Evolutionary conservation across 2,113 vertebrate genomes (phyloP), one percentile per base, ranked within the genome.

Genomic region (Poeciliopsis prolifica): DNA sequence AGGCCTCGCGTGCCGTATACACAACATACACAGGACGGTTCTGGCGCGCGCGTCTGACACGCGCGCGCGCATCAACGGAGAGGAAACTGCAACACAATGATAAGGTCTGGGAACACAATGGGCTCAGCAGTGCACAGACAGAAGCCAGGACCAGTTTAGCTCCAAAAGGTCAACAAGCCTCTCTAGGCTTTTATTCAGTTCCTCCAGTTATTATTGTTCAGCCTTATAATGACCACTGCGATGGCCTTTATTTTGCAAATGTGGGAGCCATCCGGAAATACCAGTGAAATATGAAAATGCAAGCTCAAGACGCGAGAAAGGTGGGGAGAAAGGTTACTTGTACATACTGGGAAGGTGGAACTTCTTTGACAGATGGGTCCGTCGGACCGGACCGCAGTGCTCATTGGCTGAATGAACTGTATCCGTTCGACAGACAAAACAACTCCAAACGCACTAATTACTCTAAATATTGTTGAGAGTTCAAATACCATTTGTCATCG

Each of bases 81-180:
- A 94, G 94, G 94, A 95, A 95, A 84, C 94, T 95, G 94, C 91
- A 93, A 84, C 87, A 93, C 91, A 93, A 93, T 95, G 94, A 95
- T 94, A 95, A 95, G 93, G 80, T 88, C 79, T 90, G 84, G 73
- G 89, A 94, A 93, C 89, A 95, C 94, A 95, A 95, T 95, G 90
- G 93, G 82, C 86, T 77, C 86, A 80, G 88, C 88, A 75, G 91
- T 87, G 86, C 85, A 92, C 92, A 94, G 91, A 93, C 92, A 90
- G 87, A 92, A 91, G 90, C 89, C 92, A 91, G 89, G 92, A 92
- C 92, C 88, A 94, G 93, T 94, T 95, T 94, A 94, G 94, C 90
- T 91, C 88, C 1, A 78, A 93, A 94, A 95, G 93, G 93, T 95
- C 94, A 94, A 92, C 91, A 91, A 91, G 88, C 86, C 89, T 92